Base-by-base conservation (phyloP, 2,113 vertebrate species). In the Hyperopisus bebe region DNA sequence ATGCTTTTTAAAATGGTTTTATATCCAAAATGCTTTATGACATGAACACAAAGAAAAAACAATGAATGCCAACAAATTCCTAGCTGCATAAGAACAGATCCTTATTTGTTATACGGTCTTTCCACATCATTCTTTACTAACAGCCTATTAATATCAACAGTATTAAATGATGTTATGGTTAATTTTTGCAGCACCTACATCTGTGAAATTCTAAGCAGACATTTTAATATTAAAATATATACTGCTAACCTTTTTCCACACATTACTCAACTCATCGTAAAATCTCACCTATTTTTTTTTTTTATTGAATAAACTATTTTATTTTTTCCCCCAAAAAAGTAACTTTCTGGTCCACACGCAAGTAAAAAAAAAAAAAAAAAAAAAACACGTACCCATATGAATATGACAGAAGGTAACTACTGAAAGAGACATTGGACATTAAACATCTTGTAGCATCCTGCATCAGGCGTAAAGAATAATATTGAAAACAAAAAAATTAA, bases 211-310 rank as follows among this genome's bases (percentile, higher is more conserved):
- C 82, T 47, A 84, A 84, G 82, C 19, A 84, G 82, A 44, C 24
- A n/a, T 84, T 42, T 84, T 44, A 85, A 89, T 51, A 89, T 44
- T 82, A 55, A 82, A 85, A 44, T 44, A 55, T 62, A 17, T 89
- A 50, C 42, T 88, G 42, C 11, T 70, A 46, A 31, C 4, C 58
- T 77, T 70, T 31, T 39, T 74, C n/a, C n/a, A 42, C 46, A 74
- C 11, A 62, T 80, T 80, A 80, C 15, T 80, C 15, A 80, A 42
- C 35, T 42, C 39, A 7, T 77, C 27, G 3, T 88, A 88, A 47
- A 80, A 13, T 35, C 87, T 39, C 39, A 7, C 31, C 42, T 89
- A 77, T 51, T 50, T 39, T 70, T 27, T 70, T 50, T 47, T 74
- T 50, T 31, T 80, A 62, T 88, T 77, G 77, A 51, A 89, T 80